These are phyloP conservation scores for Rhorus exstirpatorius DNA, from an alignment of 2,888 invertebrate species.

Conservation along the genomic window DNA sequence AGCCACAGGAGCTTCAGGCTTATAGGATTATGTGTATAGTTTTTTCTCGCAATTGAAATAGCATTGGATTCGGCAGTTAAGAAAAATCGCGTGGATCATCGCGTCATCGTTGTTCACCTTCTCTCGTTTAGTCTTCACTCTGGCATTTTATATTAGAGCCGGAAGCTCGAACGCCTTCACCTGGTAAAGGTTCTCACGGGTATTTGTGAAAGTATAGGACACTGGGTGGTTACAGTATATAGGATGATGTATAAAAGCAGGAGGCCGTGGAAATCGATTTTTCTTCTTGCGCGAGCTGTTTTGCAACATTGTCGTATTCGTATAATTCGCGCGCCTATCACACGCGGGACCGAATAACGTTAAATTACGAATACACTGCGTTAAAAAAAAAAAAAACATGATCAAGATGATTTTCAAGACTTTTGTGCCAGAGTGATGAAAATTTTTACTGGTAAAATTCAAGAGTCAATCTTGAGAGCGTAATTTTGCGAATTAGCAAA, in stretches of 20 bases:
- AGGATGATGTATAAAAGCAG: slow-evolving; percentile 36
- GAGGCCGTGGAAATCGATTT: slow-evolving; percentile 49
- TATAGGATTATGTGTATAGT: background rate
- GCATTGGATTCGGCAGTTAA: slow-evolving; percentile 3
- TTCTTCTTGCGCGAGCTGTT: slow-evolving; percentile 51
- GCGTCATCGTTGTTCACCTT: slow-evolving; percentile 11
- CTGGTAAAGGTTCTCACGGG: slow-evolving; percentile 47
- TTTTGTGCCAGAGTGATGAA: too few relatives aligned
- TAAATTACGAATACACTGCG: too few relatives aligned
- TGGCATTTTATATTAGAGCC: slow-evolving; percentile 9
- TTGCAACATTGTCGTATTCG: slow-evolving; percentile 57
- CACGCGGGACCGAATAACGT: background rate
- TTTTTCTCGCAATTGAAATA: slow-evolving; percentile 16
- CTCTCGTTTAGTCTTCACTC: background rate
- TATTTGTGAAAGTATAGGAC: slow-evolving; percentile 33
- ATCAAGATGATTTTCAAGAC: too few relatives aligned
- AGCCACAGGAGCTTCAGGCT: background rate
- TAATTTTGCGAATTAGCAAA: too few relatives aligned
- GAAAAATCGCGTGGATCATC: background rate
- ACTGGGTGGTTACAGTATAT: slow-evolving; percentile 40
- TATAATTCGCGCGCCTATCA: slow-evolving; percentile 14
- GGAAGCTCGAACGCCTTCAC: slow-evolving; percentile 31
- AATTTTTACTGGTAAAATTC: too few relatives aligned
- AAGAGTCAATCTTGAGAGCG: too few relatives aligned
- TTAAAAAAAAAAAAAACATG: too few relatives aligned